Conservation (phyloP, 2,113 vertebrate genomes). For the Engraulis encrasicolus region DNA sequence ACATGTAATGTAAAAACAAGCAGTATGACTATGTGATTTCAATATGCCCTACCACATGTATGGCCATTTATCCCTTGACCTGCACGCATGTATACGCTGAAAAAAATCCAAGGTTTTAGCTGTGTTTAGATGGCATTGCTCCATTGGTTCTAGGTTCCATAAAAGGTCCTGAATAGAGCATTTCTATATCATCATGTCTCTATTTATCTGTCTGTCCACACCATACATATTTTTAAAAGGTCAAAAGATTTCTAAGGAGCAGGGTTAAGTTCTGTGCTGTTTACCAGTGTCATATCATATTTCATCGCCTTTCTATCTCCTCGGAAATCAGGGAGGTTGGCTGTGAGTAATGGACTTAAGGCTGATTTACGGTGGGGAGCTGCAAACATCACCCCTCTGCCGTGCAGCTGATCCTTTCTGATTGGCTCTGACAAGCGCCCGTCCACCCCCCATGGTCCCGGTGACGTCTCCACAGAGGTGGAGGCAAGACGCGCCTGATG, state of each 20-base stretch:
- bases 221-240: background rate
- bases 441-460: constrained; percentile 52
- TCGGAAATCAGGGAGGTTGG: constrained; percentile 33
- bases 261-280: background rate
- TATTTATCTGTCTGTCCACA: background rate
- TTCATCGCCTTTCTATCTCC: constrained; percentile 26
- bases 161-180: no score
- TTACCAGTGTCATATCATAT: background rate
- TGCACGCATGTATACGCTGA: no score
- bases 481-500: constrained; percentile 60
- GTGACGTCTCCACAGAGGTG: constrained; percentile 58
- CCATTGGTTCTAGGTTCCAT: no score
- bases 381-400: constrained; percentile 49
- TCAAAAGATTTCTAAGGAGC: background rate
- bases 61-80: no score
- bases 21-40: background rate
- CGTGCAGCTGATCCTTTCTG: constrained; percentile 42
- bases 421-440: constrained; percentile 66
- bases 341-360: constrained; percentile 50
- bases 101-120: no score
- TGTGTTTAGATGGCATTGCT: no score
- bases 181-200: background rate
- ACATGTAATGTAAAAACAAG: background rate
- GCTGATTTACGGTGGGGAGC: constrained; percentile 46
- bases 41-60: no score